Percentiles rank a stretch among this genome's conserved stretches.
Conservation (phyloP, 2,797 vertebrate species). For the Propithecus deckenii region DNA sequence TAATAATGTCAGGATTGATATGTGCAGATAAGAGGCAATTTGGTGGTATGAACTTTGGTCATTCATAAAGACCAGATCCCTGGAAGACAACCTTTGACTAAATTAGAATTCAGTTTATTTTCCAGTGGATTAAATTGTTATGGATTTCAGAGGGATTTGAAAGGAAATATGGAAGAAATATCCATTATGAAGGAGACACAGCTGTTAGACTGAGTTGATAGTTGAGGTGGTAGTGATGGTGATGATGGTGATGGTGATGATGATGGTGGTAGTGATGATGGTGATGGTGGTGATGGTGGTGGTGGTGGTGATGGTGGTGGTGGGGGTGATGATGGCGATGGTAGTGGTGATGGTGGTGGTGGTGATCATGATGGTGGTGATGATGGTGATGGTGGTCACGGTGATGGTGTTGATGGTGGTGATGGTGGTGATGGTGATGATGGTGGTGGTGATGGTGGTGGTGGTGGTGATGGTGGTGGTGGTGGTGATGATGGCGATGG, state of each 20-base stretch:
- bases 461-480: fast-evolving
- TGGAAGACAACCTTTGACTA: slow-evolving; percentile 70
- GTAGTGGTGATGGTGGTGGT: fast-evolving
- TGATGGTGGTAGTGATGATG: fast-evolving
- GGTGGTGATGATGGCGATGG: fast-evolving
- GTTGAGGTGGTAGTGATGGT: too few relatives aligned
- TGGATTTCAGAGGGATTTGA: slow-evolving; percentile 46
- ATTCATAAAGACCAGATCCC: slow-evolving; percentile 66
- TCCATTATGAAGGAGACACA: neutral
- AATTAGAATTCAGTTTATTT: slow-evolving; percentile 66
- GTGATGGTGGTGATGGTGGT: fast-evolving
- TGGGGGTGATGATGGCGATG: too few relatives aligned
- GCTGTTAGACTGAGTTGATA: neutral
- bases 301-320: fast-evolving
- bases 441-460: fast-evolving
- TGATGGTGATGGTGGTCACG: too few relatives aligned
- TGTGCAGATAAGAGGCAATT: slow-evolving; percentile 55
- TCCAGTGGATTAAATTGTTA: slow-evolving; percentile 68
- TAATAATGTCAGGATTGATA: slow-evolving; percentile 54
- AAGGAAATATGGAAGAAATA: slow-evolving; percentile 32
- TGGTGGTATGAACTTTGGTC: neutral
- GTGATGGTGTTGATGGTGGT: fast-evolving
- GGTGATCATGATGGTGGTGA: fast-evolving
- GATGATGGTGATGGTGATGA: too few relatives aligned
- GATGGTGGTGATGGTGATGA: too few relatives aligned